Evolutionary conservation across 2,888 invertebrate species (phyloP), one percentile per base, ranked within the genome.

Genomic region (Calliphora vomitoria): DNA sequence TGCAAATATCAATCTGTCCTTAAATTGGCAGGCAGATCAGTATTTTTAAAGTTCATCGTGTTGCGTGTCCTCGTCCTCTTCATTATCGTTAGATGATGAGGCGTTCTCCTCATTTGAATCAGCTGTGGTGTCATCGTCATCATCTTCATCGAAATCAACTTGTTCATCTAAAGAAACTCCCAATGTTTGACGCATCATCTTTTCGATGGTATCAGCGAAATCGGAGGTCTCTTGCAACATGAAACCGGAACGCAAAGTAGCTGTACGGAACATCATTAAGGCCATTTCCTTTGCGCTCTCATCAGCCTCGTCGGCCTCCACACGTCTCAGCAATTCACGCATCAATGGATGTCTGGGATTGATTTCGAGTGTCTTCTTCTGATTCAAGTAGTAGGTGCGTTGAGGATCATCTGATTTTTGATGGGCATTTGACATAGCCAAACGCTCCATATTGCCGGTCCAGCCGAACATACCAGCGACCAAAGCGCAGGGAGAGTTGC

Each of bases 391-490:
- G 93, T 98, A 94, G 91, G 95, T 95, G 92, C 98, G 96, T 92
- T 98, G 97, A 50, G 98, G 97, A 94, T 99, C 98, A 92, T 99
- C 97, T 5, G 96, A 94, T 93, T 99, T 99, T 94, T 99, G 98
- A 94, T 99, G 99, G 18, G 99, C 99, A 94, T 99, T 99, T 68
- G 97, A 97, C 89, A 97, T 94, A 88, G 99, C 98, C 89, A 99
- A 95, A 72, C 99, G 95, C 95, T 99, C 99, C 99, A 99, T 99
- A 94, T 99, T 99, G 91, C 99, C 99, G 90, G 99, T 99, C 99
- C 99, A 99, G 90, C 99, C 99, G 94, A 98, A 99, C 95, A 97
- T 97, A 86, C 98, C 97, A 89, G 99, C 99, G 69, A 99, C 98
- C 75, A 99, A 95, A 75, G 99, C 99, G 94, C 98, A 99, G 0